These are phyloP conservation scores for Drosophila histrio DNA, from an alignment of 2,888 invertebrate genomes.

Conservation along the genomic window DNA sequence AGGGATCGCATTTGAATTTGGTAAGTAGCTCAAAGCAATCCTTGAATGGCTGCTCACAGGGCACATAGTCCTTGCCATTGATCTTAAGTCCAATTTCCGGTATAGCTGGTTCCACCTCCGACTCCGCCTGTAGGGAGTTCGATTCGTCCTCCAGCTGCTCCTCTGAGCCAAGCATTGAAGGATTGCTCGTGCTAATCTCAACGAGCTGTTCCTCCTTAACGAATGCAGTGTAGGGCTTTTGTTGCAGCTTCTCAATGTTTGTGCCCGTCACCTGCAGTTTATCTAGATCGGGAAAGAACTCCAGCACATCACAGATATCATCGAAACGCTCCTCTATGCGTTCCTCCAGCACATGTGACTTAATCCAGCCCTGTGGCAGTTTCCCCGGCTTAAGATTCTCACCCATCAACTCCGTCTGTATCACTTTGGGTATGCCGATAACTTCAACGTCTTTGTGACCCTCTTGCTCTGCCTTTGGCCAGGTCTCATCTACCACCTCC, in stretches of 20 bases:
- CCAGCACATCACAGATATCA: conserved; percentile 66
- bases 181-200: conserved; percentile 57
- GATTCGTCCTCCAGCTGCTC: conserved; percentile 18
- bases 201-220: conserved; percentile 31
- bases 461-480: conserved; percentile 60
- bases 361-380: conserved; percentile 60
- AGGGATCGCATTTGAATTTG: conserved; percentile 70
- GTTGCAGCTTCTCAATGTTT: not conserved
- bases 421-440: conserved; percentile 61
- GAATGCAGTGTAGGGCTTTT: conserved; percentile 27
- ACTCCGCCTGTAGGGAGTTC: not conserved
- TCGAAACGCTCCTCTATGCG: conserved; percentile 55
- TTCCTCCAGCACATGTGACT: conserved; percentile 63
- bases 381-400: conserved; percentile 6
- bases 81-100: conserved; percentile 65
- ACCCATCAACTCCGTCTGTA: conserved; percentile 71
- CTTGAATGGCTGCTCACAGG: conserved; percentile 19
- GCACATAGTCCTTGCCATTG: conserved; percentile 64
- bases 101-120: not conserved
- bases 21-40: conserved; percentile 52
- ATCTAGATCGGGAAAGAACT: conserved; percentile 76
- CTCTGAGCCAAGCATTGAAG: not conserved
- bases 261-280: conserved; percentile 66
- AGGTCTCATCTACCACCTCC: conserved; percentile 56
- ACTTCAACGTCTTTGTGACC: conserved; percentile 65